Evolutionary conservation across 2,797 vertebrate genomes (phyloP), one percentile per base, ranked within the genome.

Genomic region (Pangasius mekongensis): DNA sequence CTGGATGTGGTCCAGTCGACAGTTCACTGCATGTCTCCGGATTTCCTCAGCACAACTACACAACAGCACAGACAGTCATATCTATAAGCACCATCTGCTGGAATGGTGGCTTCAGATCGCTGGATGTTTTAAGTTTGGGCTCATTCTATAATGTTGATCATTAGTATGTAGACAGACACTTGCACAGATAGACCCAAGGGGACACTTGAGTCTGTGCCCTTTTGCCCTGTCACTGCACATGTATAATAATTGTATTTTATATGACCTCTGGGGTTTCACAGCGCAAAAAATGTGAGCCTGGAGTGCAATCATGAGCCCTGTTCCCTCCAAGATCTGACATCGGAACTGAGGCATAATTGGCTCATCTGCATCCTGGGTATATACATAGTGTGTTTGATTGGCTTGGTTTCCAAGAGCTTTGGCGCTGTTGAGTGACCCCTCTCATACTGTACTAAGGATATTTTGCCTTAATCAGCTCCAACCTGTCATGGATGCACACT

Each of bases 1-100:
- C 78, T 88, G 87, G 81, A 78, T 43, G 10, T 43, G n/a, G 30
- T 89, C 88, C 90, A 84, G 62, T 43, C 54, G 10, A 33, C 11
- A 66, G 54, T 86, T 90, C 62, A 10, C 58, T 67, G 83, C 11
- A 56, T 87, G 52, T 83, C 43, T 77, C 30, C 16, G 33, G 47
- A 33, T 87, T 71, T 82, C 27, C 86, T 86, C 85, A 93, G 87
- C 89, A 30, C 78, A 49, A 86, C 91, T 88, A 93, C 92, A 88
- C 87, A 85, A 6, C 0, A 13, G 22, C 84, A 84, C 67, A 30
- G 22, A 89, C 22, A 47, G 20, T 33, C 73, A 56, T 56, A 43
- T 89, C 89, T 90, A 47, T 64, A 90, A n/a, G 49, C 47, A 86
- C 60, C 58, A 83, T 69, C 64, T 87, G 47, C 43, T 27, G 13